These are phyloP conservation scores for Drosophila grimshawi DNA, from an alignment of 1,140 invertebrate genomes.

Conservation along the genomic window DNA sequence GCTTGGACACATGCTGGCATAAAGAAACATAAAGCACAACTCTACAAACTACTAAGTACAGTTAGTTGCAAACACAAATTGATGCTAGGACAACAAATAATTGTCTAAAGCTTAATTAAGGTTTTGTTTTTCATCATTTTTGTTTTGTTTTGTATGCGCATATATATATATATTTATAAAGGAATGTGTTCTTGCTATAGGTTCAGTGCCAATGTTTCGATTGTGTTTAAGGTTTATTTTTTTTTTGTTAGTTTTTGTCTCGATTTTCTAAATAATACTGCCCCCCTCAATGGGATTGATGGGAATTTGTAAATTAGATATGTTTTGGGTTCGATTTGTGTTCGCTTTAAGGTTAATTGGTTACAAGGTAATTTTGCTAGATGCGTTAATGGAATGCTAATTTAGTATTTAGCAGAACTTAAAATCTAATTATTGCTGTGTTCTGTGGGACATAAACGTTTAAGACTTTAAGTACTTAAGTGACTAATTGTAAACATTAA, in stretches of 20 bases:
- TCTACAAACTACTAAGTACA: slow-evolving; percentile 37
- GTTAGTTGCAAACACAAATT: slow-evolving; percentile 11
- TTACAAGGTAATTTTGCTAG: slow-evolving; percentile 24
- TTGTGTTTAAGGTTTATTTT: neutral
- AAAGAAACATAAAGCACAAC: slow-evolving; percentile 21
- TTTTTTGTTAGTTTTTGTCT: slow-evolving; percentile 6
- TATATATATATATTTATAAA: slow-evolving; percentile 1
- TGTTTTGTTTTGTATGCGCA: neutral
- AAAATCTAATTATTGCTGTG: slow-evolving; percentile 60
- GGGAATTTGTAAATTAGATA: neutral
- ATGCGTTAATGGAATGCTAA: slow-evolving; percentile 66
- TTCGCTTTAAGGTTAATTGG: neutral
- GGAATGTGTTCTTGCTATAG: slow-evolving; percentile 23
- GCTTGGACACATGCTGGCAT: no score
- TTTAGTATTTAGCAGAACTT: slow-evolving; percentile 56
- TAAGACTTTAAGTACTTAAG: slow-evolving; percentile 65
- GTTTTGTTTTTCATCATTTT: slow-evolving; percentile 8
- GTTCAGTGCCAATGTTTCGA: slow-evolving; percentile 21
- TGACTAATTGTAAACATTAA: slow-evolving; percentile 64
- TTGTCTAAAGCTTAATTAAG: slow-evolving; percentile 43
- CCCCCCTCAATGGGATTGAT: slow-evolving; percentile 27
- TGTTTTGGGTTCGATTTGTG: neutral
- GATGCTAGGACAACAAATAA: slow-evolving; percentile 27
- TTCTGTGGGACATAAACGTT: slow-evolving; percentile 20
- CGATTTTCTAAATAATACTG: slow-evolving; percentile 45